These are phyloP conservation scores for Hippocampus abdominalis DNA, from an alignment of 2,113 vertebrate species.

Conservation along the genomic window DNA sequence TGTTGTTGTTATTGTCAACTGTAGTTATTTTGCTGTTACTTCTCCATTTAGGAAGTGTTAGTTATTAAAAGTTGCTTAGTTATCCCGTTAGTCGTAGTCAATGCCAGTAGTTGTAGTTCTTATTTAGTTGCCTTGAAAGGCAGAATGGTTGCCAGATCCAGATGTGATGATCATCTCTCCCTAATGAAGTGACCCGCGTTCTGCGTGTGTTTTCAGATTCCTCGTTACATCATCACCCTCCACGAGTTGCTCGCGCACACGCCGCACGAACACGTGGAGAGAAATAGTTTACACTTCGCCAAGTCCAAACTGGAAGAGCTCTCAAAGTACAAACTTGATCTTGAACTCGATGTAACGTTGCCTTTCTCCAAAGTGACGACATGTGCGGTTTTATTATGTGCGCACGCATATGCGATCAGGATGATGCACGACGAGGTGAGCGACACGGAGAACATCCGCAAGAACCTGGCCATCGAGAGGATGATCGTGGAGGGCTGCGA, in stretches of 20 bases:
- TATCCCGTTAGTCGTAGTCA: no score
- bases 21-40: no score
- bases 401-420: slow-evolving; percentile 57
- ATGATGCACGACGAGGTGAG: slow-evolving; percentile 98
- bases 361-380: neutral
- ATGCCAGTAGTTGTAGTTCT: no score
- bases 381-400: neutral
- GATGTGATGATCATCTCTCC: neutral
- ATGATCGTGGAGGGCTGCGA: slow-evolving; percentile 96
- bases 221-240: slow-evolving; percentile 95
- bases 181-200: neutral
- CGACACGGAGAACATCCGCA: slow-evolving; percentile 96
- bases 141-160: no score
- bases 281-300: slow-evolving; percentile 96
- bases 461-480: slow-evolving; percentile 95
- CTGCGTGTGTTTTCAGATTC: slow-evolving; percentile 75
- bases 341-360: neutral
- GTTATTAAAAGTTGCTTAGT: no score
- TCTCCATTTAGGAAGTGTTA: no score
- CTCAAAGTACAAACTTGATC: slow-evolving; percentile 65
- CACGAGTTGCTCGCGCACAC: slow-evolving; percentile 98
- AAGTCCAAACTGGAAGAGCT: slow-evolving; percentile 96
- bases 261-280: slow-evolving; percentile 93
- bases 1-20: no score
- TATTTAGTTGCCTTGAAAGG: no score